Evolutionary conservation across 2,888 invertebrate species (phyloP).

Genomic region (Erebia aethiops): DNA sequence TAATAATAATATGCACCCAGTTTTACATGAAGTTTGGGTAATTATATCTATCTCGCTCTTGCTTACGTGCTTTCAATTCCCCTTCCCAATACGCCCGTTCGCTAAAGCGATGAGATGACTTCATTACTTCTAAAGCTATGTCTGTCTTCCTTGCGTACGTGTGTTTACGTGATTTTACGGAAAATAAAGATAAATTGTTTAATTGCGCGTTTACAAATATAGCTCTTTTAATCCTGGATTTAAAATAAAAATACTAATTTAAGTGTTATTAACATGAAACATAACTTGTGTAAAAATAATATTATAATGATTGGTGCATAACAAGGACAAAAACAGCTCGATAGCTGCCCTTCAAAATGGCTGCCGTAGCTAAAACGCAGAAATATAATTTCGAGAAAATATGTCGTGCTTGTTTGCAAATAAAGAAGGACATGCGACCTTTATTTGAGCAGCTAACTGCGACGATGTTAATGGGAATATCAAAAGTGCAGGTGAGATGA

Average conservation of each 20-base stretch:
- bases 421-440: constrained; percentile 86
- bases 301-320: constrained; percentile 42
- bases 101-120: constrained; percentile 32
- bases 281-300: background rate
- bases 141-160: constrained; percentile 46
- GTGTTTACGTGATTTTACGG: constrained; percentile 21
- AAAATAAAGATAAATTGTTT: constrained; percentile 15
- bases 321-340: constrained; percentile 69
- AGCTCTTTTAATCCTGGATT: background rate
- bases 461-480: constrained; percentile 86
- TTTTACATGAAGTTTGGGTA: constrained; percentile 15
- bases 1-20: background rate
- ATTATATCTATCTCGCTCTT: constrained; percentile 37
- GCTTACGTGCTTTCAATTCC: constrained; percentile 21
- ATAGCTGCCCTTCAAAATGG: constrained; percentile 74
- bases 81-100: constrained; percentile 34
- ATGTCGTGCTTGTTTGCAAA: constrained; percentile 84
- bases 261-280: constrained; percentile 3
- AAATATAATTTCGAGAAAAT: constrained; percentile 82
- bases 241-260: background rate
- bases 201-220: constrained; percentile 12
- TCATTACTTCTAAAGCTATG: constrained; percentile 41
- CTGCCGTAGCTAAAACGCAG: constrained; percentile 63
- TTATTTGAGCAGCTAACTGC: constrained; percentile 85
- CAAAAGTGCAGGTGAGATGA: constrained; percentile 82